phyloP scores from a whole-genome alignment of 1,140 invertebrate genomes.

The Condylostylus longicornis region DNA sequence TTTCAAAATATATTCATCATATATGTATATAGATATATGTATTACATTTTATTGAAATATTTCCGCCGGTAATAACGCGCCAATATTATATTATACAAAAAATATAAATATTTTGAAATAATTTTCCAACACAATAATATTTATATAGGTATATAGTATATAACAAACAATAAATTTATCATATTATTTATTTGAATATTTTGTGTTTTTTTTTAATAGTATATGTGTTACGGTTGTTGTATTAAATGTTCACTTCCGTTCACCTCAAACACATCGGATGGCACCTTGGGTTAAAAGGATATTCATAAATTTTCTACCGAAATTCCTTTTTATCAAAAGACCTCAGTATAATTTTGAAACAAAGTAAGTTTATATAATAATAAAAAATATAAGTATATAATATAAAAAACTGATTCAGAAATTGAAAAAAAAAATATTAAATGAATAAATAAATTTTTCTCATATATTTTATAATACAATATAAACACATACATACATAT shows the following conservation, averaged over 20 bases:
- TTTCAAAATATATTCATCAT: too few species aligned
- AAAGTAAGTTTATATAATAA: slow-evolving; percentile 23
- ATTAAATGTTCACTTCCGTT: slow-evolving; percentile 93
- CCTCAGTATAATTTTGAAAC: slow-evolving; percentile 68
- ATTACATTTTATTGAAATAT: too few species aligned
- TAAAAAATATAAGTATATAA: not conserved
- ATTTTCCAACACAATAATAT: too few species aligned
- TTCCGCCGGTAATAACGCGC: too few species aligned
- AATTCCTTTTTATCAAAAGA: slow-evolving; percentile 65
- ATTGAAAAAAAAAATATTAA: not conserved
- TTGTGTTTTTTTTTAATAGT: slow-evolving; percentile 36
- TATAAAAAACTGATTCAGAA: not conserved
- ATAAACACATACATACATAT: too few species aligned
- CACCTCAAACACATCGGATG: slow-evolving; percentile 89
- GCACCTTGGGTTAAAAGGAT: slow-evolving; percentile 83
- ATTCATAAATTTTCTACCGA: slow-evolving; percentile 80
- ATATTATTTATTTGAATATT: not conserved
- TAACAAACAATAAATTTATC: not conserved
- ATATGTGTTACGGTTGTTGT: slow-evolving; percentile 97
- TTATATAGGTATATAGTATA: too few species aligned
- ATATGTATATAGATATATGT: too few species aligned
- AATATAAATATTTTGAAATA: too few species aligned
- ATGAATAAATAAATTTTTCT: too few species aligned
- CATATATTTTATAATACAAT: too few species aligned
- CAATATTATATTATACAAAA: too few species aligned